These are phyloP conservation scores for Siderastrea siderea DNA, from an alignment of 92 coral and sea anemone species.

Conservation along the genomic window DNA sequence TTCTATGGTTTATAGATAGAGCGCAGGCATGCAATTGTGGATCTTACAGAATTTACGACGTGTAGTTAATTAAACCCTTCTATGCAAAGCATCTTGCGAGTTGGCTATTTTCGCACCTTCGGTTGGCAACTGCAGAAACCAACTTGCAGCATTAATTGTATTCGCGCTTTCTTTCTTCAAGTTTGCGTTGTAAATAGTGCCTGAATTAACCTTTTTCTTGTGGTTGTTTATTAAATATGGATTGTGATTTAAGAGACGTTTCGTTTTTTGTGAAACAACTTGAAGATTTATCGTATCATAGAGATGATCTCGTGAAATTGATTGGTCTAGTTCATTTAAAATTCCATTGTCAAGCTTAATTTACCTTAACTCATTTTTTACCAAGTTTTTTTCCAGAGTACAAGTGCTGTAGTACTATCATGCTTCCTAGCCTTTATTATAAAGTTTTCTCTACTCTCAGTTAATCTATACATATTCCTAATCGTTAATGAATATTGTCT, in stretches of 20 bases:
- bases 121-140: neutral
- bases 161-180: neutral
- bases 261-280: neutral
- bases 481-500: too few species aligned
- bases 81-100: too few species aligned
- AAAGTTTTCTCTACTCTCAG: too few species aligned
- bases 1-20: neutral
- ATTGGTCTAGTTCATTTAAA: too few species aligned
- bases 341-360: too few species aligned
- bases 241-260: neutral
- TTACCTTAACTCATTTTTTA: too few species aligned
- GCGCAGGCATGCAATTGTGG: conserved; percentile 6
- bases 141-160: neutral
- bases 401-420: too few species aligned
- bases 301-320: too few species aligned
- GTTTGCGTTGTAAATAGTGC: neutral
- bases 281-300: too few species aligned
- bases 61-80: neutral
- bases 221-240: neutral
- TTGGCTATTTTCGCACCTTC: neutral
- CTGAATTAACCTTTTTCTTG: neutral
- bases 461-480: too few species aligned
- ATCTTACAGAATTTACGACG: neutral
- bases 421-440: too few species aligned
- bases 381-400: too few species aligned